Percentiles rank a stretch among this genome's conserved stretches.
phyloP scores from a whole-genome alignment of 2,797 vertebrate species.

The Channallabes apus region DNA sequence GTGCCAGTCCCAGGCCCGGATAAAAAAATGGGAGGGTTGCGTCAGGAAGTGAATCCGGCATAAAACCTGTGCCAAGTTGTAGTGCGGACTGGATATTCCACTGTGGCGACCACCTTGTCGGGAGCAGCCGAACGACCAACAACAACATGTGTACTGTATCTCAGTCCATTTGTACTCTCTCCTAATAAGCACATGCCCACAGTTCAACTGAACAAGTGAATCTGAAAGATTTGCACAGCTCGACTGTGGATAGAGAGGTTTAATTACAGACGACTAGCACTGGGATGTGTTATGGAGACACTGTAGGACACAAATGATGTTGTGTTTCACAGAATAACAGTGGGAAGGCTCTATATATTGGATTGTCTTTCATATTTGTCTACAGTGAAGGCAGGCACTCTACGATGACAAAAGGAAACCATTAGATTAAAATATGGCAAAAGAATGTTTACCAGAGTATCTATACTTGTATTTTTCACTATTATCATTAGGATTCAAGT shows the following conservation, averaged over 20 bases:
- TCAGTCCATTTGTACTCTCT: neutral
- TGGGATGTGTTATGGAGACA: neutral
- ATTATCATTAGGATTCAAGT: neutral
- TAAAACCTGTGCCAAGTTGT: too few species aligned
- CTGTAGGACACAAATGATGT: neutral
- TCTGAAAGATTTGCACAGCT: neutral
- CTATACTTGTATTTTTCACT: neutral
- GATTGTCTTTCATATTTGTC: neutral
- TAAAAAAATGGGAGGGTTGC: too few species aligned
- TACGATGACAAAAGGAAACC: neutral
- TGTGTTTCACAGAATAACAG: neutral
- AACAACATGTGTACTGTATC: too few species aligned
- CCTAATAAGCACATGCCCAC: neutral
- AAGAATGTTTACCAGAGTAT: neutral
- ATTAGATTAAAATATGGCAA: neutral
- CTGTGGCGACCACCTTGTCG: too few species aligned
- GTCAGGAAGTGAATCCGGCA: too few species aligned
- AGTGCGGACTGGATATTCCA: too few species aligned
- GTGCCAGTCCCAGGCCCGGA: too few species aligned
- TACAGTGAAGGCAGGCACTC: too few species aligned
- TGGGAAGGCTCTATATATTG: neutral
- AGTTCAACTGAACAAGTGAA: neutral
- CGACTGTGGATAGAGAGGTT: neutral
- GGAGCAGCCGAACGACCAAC: too few species aligned
- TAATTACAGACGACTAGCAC: neutral